Evolutionary conservation across 92 coral and sea anemone species (phyloP).

Genomic region (Epizoanthus ramosus): DNA sequence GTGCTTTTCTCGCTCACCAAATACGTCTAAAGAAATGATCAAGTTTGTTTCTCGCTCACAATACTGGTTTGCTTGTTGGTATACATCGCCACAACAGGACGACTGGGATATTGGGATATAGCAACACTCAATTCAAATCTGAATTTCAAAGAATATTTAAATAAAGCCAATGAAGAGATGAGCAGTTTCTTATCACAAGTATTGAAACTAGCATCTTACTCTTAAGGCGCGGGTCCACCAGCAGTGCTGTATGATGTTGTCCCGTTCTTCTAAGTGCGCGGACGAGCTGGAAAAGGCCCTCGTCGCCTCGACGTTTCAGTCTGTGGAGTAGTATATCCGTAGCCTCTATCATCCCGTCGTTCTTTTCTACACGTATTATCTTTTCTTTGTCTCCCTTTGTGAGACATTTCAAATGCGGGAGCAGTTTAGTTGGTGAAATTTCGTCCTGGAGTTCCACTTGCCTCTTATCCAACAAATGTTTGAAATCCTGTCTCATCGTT

Average conservation of each 20-base stretch:
- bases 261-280: slow-evolving; percentile 7
- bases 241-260: slow-evolving; percentile 28
- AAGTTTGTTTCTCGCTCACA: too few species aligned
- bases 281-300: not conserved
- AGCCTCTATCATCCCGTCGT: not conserved
- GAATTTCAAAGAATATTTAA: too few species aligned
- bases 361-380: not conserved
- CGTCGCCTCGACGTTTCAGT: not conserved
- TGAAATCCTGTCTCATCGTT: not conserved
- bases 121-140: too few species aligned
- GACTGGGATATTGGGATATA: too few species aligned
- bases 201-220: not conserved
- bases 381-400: not conserved
- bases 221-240: slow-evolving; percentile 13
- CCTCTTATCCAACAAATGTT: not conserved
- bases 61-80: too few species aligned
- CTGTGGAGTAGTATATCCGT: not conserved
- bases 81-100: too few species aligned
- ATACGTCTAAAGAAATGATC: too few species aligned
- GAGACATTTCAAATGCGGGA: not conserved
- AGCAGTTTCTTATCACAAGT: too few species aligned
- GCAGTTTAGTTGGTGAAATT: not conserved
- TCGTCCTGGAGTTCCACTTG: not conserved
- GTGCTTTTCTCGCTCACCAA: too few species aligned
- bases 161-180: too few species aligned